These are phyloP conservation scores for Sitta europaea DNA, from an alignment of 2,113 vertebrate species.

Conservation along the genomic window DNA sequence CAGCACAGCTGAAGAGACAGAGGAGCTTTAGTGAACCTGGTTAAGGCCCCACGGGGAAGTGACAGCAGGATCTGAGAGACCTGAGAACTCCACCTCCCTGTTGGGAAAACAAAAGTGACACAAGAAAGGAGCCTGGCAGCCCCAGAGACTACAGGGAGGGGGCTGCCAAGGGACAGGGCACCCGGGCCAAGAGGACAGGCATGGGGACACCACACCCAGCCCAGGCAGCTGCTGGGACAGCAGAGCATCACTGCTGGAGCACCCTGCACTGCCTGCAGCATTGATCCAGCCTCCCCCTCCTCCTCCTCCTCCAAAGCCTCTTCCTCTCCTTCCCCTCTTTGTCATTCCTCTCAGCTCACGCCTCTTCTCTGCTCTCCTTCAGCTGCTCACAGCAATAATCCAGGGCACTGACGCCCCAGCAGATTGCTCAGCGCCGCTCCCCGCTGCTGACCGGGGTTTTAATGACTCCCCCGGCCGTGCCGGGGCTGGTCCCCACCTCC, in stretches of 20 bases:
- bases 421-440: neutral
- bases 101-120: neutral
- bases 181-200: fast-evolving
- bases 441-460: neutral
- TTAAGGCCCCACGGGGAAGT: neutral
- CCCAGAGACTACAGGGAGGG: neutral
- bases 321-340: neutral
- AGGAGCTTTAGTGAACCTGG: neutral
- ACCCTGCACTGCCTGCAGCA: neutral
- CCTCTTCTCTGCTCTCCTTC: slow-evolving; percentile 38
- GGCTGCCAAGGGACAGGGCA: neutral
- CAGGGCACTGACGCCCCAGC: neutral
- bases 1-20: neutral
- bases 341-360: slow-evolving; percentile 34
- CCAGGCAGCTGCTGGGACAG: neutral
- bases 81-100: neutral
- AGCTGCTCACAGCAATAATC: slow-evolving; percentile 41
- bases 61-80: neutral
- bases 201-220: fast-evolving
- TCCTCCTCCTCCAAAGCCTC: neutral
- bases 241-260: neutral
- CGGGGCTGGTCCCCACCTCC: neutral
- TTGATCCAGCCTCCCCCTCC: neutral
- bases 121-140: neutral
- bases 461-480: neutral